A percentile compares a stretch with the other conserved stretches of the same genome.
These are phyloP conservation scores for Dendrocopos noguchii DNA, from an alignment of 2,113 vertebrate genomes.

Conservation along the genomic window DNA sequence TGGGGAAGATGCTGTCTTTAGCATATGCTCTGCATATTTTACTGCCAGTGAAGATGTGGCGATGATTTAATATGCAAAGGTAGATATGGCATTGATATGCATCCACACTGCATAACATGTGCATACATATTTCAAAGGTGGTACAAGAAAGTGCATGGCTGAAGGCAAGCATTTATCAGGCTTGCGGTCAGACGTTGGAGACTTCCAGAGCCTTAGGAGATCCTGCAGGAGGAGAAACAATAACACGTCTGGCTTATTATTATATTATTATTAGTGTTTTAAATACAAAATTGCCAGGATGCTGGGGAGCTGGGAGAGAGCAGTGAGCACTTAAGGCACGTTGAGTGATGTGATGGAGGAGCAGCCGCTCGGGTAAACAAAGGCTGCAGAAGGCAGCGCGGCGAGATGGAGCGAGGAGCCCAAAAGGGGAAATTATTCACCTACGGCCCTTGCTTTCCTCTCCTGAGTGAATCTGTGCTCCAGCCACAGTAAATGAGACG, in stretches of 20 bases:
- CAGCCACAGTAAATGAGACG: not conserved
- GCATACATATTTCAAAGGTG: slow-evolving; percentile 71
- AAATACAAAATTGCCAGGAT: not conserved
- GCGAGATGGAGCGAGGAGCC: not conserved
- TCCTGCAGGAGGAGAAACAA: slow-evolving; percentile 34
- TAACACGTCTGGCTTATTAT: not conserved
- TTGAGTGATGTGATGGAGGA: not conserved
- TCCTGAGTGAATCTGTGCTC: not conserved
- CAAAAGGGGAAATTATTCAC: not conserved
- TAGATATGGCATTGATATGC: slow-evolving; percentile 75
- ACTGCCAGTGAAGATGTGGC: slow-evolving; percentile 70
- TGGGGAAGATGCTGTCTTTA: slow-evolving; percentile 65
- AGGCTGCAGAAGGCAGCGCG: not conserved
- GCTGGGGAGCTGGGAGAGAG: not conserved
- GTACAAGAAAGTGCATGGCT: slow-evolving; percentile 1
- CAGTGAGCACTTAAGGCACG: not conserved
- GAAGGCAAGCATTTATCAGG: slow-evolving; percentile 52
- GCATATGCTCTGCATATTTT: slow-evolving; percentile 78
- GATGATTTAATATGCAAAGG: slow-evolving; percentile 78
- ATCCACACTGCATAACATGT: slow-evolving; percentile 68
- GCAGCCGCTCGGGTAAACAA: slow-evolving; percentile 1
- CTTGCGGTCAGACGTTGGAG: slow-evolving; percentile 36
- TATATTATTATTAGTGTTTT: not conserved
- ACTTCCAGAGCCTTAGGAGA: slow-evolving; percentile 49
- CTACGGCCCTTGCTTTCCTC: not conserved